Conservation (phyloP, 1,140 invertebrate genomes). For the Heterodera schachtii region DNA sequence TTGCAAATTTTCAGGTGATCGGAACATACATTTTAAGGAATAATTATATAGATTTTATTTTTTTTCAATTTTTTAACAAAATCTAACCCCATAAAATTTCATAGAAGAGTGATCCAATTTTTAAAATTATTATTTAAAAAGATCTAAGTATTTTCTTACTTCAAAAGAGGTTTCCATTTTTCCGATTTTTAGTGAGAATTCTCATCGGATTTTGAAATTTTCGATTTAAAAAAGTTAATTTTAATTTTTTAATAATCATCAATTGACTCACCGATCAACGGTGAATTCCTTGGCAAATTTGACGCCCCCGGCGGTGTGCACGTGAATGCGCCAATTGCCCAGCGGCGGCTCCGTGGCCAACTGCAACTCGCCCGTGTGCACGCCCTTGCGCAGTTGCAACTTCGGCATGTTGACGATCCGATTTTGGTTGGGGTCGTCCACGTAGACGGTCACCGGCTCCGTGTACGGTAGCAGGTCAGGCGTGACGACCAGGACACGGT, state of each 20-base stretch:
- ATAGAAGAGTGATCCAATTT: too few relatives aligned
- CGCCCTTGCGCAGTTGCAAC: slow-evolving; percentile 53
- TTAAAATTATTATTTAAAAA: too few relatives aligned
- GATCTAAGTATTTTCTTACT: too few relatives aligned
- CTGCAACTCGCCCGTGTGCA: slow-evolving; percentile 51
- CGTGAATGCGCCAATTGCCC: slow-evolving; percentile 58
- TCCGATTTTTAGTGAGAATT: too few relatives aligned
- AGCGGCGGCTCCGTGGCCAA: slow-evolving; percentile 63
- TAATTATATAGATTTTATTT: too few relatives aligned
- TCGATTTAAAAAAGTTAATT: too few relatives aligned
- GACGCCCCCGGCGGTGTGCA: slow-evolving; percentile 55
- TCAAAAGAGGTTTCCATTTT: too few relatives aligned
- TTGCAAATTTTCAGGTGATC: too few relatives aligned
- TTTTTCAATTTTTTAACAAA: too few relatives aligned
- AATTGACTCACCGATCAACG: slow-evolving; percentile 63
- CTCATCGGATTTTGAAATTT: background rate
- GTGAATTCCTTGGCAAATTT: slow-evolving; percentile 67
- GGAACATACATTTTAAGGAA: too few relatives aligned
- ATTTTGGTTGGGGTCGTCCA: slow-evolving; percentile 61
- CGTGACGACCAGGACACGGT: slow-evolving; percentile 80
- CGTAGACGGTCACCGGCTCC: slow-evolving; percentile 50
- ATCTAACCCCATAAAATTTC: too few relatives aligned
- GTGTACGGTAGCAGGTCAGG: slow-evolving; percentile 74
- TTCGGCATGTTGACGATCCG: slow-evolving; percentile 55
- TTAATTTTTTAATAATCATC: background rate